These are phyloP conservation scores for Emydocephalus ijimae DNA, from an alignment of 2,113 vertebrate species.

Conservation along the genomic window DNA sequence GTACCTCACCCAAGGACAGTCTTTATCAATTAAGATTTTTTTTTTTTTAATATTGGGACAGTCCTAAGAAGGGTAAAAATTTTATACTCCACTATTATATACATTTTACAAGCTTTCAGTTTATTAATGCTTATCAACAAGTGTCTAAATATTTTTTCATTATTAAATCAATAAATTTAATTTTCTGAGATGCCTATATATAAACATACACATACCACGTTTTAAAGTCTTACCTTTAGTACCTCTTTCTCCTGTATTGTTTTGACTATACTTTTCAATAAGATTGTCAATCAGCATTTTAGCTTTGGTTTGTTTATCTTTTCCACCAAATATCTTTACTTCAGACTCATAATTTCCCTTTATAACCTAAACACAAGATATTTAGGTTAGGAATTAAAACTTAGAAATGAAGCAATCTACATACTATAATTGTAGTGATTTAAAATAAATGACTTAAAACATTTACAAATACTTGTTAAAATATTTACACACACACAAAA, in stretches of 20 bases:
- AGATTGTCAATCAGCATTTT: conserved; percentile 80
- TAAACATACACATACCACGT: not conserved
- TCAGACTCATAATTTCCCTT: conserved; percentile 74
- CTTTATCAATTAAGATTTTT: not conserved
- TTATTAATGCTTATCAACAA: not conserved
- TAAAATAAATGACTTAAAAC: not conserved
- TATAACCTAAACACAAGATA: conserved; percentile 72
- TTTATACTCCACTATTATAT: not conserved
- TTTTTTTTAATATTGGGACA: not conserved
- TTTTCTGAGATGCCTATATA: not conserved
- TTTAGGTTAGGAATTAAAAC: not conserved
- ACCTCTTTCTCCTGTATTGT: conserved; percentile 34
- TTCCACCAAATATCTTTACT: conserved; percentile 81
- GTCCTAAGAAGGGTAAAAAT: not conserved
- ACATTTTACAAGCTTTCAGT: not conserved
- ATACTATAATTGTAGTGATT: not conserved
- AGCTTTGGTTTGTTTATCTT: conserved; percentile 79
- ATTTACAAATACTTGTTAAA: not conserved
- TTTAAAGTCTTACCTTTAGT: conserved; percentile 60
- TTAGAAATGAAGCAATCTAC: not conserved
- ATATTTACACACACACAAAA: not conserved
- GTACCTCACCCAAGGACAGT: not conserved
- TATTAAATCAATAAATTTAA: not conserved
- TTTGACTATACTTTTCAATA: conserved; percentile 59
- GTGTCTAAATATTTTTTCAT: not conserved